Conservation (phyloP, 2,113 vertebrate species). For the Stegostoma tigrinum region DNA sequence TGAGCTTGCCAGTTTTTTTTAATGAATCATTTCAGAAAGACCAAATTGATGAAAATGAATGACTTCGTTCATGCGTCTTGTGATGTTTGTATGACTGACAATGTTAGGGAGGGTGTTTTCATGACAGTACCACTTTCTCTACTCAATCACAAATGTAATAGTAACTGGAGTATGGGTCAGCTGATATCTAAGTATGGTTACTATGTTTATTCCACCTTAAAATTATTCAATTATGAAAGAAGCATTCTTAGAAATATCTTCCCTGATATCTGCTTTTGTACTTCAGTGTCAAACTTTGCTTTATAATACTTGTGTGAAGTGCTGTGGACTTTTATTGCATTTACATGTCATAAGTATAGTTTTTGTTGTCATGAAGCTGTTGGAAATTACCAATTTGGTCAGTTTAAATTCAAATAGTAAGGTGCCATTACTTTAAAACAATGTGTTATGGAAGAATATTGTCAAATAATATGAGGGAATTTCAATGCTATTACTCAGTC, state of each 20-base stretch:
- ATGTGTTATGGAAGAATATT: neutral
- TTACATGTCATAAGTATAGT: no score
- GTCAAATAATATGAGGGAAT: neutral
- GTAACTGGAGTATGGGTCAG: neutral
- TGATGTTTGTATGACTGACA: neutral
- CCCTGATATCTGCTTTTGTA: neutral
- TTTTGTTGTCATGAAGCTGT: neutral
- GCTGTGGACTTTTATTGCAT: neutral
- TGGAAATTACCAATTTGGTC: neutral
- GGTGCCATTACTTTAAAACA: neutral
- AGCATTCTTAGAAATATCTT: neutral
- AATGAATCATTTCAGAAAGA: neutral
- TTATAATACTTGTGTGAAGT: neutral
- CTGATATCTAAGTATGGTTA: neutral
- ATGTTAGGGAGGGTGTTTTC: no score
- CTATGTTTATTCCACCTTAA: neutral
- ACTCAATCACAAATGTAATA: neutral
- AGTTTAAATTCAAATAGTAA: neutral
- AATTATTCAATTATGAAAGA: neutral
- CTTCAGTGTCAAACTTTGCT: neutral
- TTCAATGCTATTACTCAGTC: neutral
- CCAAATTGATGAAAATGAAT: neutral
- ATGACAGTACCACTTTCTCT: neutral
- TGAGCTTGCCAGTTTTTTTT: neutral
- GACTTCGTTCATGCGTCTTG: neutral